phyloP scores from a whole-genome alignment of 2,888 invertebrate species.

The Caenorhabditis virilis region DNA sequence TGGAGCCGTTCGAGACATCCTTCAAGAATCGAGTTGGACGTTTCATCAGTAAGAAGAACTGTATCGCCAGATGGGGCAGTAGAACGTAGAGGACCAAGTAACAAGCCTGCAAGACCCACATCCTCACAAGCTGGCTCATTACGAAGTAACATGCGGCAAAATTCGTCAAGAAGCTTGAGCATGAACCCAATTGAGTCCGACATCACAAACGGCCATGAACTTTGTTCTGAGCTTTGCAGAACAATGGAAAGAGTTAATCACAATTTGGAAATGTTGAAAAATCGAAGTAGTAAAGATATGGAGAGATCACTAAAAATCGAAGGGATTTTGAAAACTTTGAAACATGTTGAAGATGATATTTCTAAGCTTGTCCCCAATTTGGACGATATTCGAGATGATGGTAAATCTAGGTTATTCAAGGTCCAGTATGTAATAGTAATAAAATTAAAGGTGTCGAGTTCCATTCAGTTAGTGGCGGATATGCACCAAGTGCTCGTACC shows the following conservation, averaged over 20 bases:
- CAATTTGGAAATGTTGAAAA: conserved; percentile 49
- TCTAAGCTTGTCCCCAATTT: conserved; percentile 14
- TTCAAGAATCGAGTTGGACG: no score
- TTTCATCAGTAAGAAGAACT: no score
- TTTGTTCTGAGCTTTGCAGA: conserved; percentile 43
- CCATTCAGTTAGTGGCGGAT: conserved; percentile 31
- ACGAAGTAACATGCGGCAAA: conserved; percentile 20
- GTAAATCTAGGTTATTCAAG: no score
- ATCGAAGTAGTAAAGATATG: conserved; percentile 52
- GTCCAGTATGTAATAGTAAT: no score
- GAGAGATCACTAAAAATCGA: conserved; percentile 45
- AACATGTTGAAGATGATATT: conserved; percentile 26
- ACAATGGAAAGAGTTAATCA: conserved; percentile 43
- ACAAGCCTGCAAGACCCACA: conserved; percentile 18
- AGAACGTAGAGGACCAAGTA: conserved; percentile 19
- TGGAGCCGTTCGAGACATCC: no score
- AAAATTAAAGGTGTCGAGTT: conserved; percentile 30
- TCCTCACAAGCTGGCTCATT: conserved; percentile 24
- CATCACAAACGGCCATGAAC: conserved; percentile 32
- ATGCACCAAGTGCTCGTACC: conserved; percentile 31
- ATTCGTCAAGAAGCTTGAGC: conserved; percentile 30
- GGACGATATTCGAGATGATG: conserved; percentile 25
- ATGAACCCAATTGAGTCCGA: conserved; percentile 34
- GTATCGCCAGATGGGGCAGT: no score
- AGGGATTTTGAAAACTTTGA: conserved; percentile 22